These are phyloP conservation scores for Pachycephala philippinensis DNA, from an alignment of 2,113 vertebrate species.

Conservation along the genomic window DNA sequence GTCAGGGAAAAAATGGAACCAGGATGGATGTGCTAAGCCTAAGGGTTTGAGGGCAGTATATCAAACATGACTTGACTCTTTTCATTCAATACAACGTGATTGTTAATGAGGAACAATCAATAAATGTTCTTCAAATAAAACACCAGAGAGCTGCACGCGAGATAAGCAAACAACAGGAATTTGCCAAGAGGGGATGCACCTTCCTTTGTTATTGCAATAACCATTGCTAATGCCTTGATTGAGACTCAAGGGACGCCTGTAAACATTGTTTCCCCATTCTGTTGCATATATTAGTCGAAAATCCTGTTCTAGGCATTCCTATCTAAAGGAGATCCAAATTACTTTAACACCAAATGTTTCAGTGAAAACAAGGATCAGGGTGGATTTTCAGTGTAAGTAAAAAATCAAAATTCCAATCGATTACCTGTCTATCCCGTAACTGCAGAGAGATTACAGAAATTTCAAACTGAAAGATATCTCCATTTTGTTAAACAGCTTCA, in stretches of 20 bases:
- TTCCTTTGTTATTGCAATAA: neutral
- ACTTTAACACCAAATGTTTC: neutral
- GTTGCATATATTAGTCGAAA: neutral
- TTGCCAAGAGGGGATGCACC: neutral
- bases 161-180: conserved; percentile 7
- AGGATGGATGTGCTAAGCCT: neutral
- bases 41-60: neutral
- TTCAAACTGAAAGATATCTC: neutral
- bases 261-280: neutral
- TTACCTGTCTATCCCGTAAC: neutral
- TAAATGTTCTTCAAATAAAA: conserved; percentile 16
- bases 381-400: neutral
- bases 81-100: neutral
- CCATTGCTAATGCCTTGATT: neutral
- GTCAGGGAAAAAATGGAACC: neutral
- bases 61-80: neutral
- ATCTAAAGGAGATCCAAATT: neutral
- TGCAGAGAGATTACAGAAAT: neutral
- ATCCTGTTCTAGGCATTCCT: neutral
- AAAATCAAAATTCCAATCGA: neutral
- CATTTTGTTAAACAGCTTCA: neutral
- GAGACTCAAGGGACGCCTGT: neutral
- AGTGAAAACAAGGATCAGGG: neutral
- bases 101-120: conserved; percentile 34
- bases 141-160: neutral